Evolutionary conservation across 2,797 vertebrate genomes (phyloP).

Genomic region (Oreochromis mossambicus): DNA sequence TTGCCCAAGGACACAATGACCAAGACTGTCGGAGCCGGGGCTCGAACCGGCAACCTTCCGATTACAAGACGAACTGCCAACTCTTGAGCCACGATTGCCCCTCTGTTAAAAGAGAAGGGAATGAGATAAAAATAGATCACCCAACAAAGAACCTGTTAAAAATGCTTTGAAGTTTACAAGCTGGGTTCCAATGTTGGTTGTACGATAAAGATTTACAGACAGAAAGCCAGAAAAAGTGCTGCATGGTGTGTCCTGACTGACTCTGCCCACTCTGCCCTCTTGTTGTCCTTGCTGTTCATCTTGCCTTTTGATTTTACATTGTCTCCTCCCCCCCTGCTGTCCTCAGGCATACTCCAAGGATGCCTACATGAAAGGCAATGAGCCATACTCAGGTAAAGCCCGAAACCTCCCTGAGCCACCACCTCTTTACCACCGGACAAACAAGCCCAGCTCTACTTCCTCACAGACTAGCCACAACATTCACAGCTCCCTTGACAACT

Average conservation of each 20-base stretch:
- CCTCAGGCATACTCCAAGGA: slow-evolving; percentile 90
- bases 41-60: too few species aligned
- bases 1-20: too few species aligned
- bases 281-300: neutral
- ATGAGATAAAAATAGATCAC: neutral
- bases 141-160: neutral
- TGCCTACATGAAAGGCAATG: slow-evolving; percentile 88
- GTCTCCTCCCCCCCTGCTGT: neutral
- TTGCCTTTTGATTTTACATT: neutral
- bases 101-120: neutral
- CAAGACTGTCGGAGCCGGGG: too few species aligned
- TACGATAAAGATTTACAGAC: neutral
- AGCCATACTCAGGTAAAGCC: slow-evolving; percentile 81
- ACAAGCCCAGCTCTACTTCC: slow-evolving; percentile 61
- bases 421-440: slow-evolving; percentile 76
- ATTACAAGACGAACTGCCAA: too few species aligned
- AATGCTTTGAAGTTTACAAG: neutral
- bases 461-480: slow-evolving; percentile 3
- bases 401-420: slow-evolving; percentile 85
- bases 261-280: neutral
- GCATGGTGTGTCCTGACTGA: neutral
- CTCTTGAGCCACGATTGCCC: too few species aligned
- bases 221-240: neutral
- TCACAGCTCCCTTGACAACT: slow-evolving; percentile 67
- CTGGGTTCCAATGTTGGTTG: neutral